Base-by-base conservation (phyloP, 2,113 vertebrate species). In the Junco hyemalis region DNA sequence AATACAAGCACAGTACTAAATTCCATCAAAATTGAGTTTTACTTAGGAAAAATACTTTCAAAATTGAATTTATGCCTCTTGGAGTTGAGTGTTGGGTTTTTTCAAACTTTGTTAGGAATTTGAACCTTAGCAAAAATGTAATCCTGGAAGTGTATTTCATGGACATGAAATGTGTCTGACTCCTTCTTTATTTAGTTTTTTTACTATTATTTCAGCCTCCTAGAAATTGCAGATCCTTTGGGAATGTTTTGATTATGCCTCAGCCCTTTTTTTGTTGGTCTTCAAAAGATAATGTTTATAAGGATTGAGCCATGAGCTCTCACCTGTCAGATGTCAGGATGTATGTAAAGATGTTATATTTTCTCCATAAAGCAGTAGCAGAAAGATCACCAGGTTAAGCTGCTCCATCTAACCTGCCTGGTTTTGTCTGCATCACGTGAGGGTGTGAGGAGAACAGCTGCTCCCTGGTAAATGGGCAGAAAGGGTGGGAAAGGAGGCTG, bases 11-110 rank as follows among this genome's bases (percentile, higher is more conserved):
- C 50, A 47, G 70, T 38, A 85, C 26, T 83, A n/a, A 69, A 81
- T 85, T 76, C 45, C 22, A 81, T 76, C 33, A 87, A 89, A 90
- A 88, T 17, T 77, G 45, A 61, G 65, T 87, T 95, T 94, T 74
- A 65, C 79, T 80, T 56, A 51, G 40, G 38, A 71, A 89, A 93
- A 94, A 87, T 50, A 57, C n/a, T 95, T 94, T 92, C 47, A 53
- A 90, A 90, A 86, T 93, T 59, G 26, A 91, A 95, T 91, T 90
- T 44, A 61, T 90, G 66, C 22, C 42, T 78, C 81, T 95, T 86
- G 91, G 64, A 92, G 29, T 53, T 73, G 44, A 64, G 40, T 18
- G 8, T 72, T 89, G 24, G 2, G 4, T 57, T 81, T 66, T 94
- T 88, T 60, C 36, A 48, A 87, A 47, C 28, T 89, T 90, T 59